Evolutionary conservation across 2,797 vertebrate genomes (phyloP).

Genomic region (Calcarius lapponicus): DNA sequence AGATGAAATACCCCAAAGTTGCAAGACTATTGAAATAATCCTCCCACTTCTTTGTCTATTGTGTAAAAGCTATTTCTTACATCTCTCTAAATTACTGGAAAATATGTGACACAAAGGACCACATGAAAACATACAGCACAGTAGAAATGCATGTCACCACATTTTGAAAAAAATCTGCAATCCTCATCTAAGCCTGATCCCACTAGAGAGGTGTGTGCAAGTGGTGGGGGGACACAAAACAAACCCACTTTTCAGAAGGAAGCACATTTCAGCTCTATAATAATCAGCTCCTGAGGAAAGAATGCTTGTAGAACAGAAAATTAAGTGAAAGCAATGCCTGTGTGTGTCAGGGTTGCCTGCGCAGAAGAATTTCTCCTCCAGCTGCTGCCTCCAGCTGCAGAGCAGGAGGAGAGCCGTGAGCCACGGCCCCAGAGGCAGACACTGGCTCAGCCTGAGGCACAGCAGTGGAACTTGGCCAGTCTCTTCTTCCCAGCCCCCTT

Average conservation of each 20-base stretch:
- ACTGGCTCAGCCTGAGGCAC: neutral
- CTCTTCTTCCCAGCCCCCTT: neutral
- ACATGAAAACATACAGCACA: neutral
- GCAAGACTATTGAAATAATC: constrained; percentile 7
- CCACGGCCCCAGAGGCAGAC: accelerated
- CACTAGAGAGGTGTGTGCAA: neutral
- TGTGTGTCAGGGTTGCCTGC: neutral
- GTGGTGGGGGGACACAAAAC: neutral
- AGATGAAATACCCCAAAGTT: constrained; percentile 17
- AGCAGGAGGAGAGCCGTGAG: neutral
- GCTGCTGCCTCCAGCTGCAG: neutral
- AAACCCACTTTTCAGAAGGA: neutral
- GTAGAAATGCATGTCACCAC: neutral
- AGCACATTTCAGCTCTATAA: neutral
- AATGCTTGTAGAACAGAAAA: neutral
- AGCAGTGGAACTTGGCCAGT: neutral
- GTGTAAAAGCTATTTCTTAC: neutral
- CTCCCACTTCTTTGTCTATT: neutral
- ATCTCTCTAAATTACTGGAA: neutral
- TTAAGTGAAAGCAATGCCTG: neutral
- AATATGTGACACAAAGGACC: neutral
- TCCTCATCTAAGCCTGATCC: neutral
- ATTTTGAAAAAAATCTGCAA: neutral
- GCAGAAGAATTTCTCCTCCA: neutral
- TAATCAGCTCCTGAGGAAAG: neutral